Conservation (phyloP, 2,797 vertebrate species). For the Etheostoma nigrum region DNA sequence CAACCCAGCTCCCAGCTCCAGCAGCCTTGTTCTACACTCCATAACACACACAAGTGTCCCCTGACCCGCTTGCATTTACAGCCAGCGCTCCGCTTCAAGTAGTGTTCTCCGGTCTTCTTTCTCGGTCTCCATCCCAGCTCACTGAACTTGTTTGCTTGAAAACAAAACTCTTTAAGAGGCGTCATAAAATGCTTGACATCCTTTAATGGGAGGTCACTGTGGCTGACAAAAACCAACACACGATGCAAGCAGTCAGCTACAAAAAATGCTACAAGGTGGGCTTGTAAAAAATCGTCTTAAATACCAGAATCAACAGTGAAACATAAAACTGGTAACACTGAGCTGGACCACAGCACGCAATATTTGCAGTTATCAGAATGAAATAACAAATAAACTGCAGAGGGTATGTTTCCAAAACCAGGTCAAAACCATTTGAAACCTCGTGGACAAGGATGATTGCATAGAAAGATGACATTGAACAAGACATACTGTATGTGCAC, state of each 20-base stretch:
- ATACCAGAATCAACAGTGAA: slow-evolving; percentile 18
- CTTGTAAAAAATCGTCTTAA: background rate
- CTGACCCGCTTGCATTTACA: slow-evolving; percentile 43
- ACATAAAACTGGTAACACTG: slow-evolving; percentile 13
- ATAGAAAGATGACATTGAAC: slow-evolving; percentile 15
- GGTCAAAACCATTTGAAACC: slow-evolving; percentile 31
- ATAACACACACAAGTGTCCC: slow-evolving; percentile 56
- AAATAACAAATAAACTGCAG: slow-evolving; percentile 19
- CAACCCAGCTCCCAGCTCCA: slow-evolving; percentile 8
- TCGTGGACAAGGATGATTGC: slow-evolving; percentile 23
- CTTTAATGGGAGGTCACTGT: slow-evolving; percentile 58
- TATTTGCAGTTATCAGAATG: slow-evolving; percentile 24
- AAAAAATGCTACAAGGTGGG: background rate
- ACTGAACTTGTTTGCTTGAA: slow-evolving; percentile 53
- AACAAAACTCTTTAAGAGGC: slow-evolving; percentile 51
- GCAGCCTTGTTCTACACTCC: slow-evolving; percentile 40
- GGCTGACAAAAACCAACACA: slow-evolving; percentile 44
- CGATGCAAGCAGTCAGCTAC: background rate
- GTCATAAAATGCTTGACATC: slow-evolving; percentile 64
- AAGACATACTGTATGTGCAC: slow-evolving; percentile 22
- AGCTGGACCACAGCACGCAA: slow-evolving; percentile 2
- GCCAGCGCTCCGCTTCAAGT: background rate
- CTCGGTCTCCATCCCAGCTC: slow-evolving; percentile 35
- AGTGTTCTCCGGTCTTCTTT: background rate
- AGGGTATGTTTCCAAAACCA: background rate